Conservation (phyloP, 2,888 invertebrate genomes). For the Ariolimax columbianus region DNA sequence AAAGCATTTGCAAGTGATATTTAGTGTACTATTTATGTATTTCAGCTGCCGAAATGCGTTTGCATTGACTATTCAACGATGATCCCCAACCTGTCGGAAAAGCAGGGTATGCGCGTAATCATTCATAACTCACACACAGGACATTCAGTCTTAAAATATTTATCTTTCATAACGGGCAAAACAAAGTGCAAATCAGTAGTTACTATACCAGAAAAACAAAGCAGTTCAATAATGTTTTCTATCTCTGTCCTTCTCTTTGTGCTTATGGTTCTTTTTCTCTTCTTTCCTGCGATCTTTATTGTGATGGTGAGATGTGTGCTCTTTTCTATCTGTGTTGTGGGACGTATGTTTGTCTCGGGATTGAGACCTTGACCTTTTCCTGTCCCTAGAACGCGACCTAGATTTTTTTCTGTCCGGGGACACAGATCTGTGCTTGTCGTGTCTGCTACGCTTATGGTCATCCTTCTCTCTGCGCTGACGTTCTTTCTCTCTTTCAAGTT, state of each 20-base stretch:
- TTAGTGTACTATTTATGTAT: too few species aligned
- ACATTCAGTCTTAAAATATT: too few species aligned
- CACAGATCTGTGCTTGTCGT: slow-evolving; percentile 49
- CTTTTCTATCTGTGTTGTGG: slow-evolving; percentile 48
- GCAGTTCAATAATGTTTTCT: slow-evolving; percentile 18
- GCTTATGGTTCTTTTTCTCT: slow-evolving; percentile 44
- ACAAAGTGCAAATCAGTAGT: neutral
- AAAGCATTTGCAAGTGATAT: too few species aligned
- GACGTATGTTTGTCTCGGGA: slow-evolving; percentile 50
- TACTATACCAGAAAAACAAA: neutral
- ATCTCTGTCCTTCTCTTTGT: slow-evolving; percentile 43
- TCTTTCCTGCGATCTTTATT: slow-evolving; percentile 44
- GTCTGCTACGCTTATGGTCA: slow-evolving; percentile 41
- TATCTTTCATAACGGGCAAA: neutral
- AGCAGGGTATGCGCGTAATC: too few species aligned
- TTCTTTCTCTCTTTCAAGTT: slow-evolving; percentile 66
- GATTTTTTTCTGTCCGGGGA: slow-evolving; percentile 43
- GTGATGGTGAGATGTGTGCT: slow-evolving; percentile 18
- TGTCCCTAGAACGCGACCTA: slow-evolving; percentile 37
- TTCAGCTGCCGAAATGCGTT: too few species aligned
- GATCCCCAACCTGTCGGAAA: too few species aligned
- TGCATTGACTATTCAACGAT: too few species aligned
- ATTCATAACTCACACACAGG: too few species aligned
- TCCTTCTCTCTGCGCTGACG: slow-evolving; percentile 67
- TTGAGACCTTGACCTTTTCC: slow-evolving; percentile 44